Conservation (phyloP, 2,888 invertebrate species). For the Pterostichus niger region DNA sequence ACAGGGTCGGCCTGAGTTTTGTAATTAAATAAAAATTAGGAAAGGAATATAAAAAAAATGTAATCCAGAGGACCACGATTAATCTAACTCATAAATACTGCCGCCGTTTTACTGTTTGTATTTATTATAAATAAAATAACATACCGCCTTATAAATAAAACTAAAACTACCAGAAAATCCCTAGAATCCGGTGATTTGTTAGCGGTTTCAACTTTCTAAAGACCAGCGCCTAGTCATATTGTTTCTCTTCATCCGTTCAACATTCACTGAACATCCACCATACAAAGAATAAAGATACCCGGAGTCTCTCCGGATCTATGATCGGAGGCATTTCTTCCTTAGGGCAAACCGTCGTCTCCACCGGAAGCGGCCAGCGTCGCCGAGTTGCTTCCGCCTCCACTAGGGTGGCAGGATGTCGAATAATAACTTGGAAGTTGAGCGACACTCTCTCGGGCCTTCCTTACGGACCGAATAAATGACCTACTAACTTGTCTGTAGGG, state of each 20-base stretch:
- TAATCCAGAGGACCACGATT: too few relatives aligned
- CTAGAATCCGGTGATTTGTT: too few relatives aligned
- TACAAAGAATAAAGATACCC: slow-evolving; percentile 4
- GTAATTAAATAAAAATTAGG: too few relatives aligned
- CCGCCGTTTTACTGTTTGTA: too few relatives aligned
- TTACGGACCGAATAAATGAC: not conserved
- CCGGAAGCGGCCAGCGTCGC: slow-evolving; percentile 31
- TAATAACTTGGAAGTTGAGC: slow-evolving; percentile 37
- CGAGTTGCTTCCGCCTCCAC: slow-evolving; percentile 28
- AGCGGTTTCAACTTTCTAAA: too few relatives aligned
- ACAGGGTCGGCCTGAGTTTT: too few relatives aligned
- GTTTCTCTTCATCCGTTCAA: not conserved
- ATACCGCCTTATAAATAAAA: too few relatives aligned
- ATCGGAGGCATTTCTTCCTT: slow-evolving; percentile 33
- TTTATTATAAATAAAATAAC: too few relatives aligned
- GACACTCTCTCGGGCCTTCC: slow-evolving; percentile 2
- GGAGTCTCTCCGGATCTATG: not conserved
- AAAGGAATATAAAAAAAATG: too few relatives aligned
- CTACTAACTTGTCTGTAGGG: slow-evolving; percentile 5
- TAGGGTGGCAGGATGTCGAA: slow-evolving; percentile 13
- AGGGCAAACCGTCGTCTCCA: not conserved
- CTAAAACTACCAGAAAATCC: too few relatives aligned
- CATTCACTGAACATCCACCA: slow-evolving; percentile 17
- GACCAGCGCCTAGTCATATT: too few relatives aligned
- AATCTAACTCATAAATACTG: too few relatives aligned